phyloP scores from a whole-genome alignment of 2,888 invertebrate species.

The Cataglyphis altisquamis region DNA sequence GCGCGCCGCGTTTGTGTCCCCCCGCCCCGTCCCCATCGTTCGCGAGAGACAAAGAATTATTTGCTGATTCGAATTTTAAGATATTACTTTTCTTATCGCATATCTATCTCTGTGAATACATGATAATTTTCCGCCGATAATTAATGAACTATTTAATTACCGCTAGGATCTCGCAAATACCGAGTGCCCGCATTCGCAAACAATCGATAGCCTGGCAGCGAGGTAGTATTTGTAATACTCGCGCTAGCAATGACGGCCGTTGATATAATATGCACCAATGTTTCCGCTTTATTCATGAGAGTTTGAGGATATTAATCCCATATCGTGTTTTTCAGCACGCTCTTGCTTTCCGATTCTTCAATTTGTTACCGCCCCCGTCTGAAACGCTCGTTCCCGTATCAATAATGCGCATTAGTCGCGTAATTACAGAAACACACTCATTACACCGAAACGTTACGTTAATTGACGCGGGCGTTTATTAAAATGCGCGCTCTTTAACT shows the following conservation, averaged over 20 bases:
- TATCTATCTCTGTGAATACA: background rate
- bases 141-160: slow-evolving; percentile 38
- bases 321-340: slow-evolving; percentile 44
- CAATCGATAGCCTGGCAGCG: slow-evolving; percentile 36
- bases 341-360: slow-evolving; percentile 38
- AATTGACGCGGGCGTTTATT: slow-evolving; percentile 45
- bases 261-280: slow-evolving; percentile 47
- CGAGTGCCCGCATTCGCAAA: slow-evolving; percentile 38
- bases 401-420: slow-evolving; percentile 40
- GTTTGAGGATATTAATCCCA: slow-evolving; percentile 44
- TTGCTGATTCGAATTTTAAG: slow-evolving; percentile 2
- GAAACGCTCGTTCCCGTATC: slow-evolving; percentile 35
- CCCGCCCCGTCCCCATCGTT: background rate
- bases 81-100: slow-evolving; percentile 5
- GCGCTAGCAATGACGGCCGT: slow-evolving; percentile 13
- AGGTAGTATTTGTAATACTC: slow-evolving; percentile 42
- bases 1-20: background rate
- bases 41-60: background rate
- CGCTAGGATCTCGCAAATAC: slow-evolving; percentile 41
- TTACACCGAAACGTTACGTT: slow-evolving; percentile 20
- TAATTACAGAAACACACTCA: slow-evolving; percentile 43
- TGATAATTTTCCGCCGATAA: slow-evolving; percentile 30
- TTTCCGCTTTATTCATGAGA: slow-evolving; percentile 55
- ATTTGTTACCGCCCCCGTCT: slow-evolving; percentile 19
- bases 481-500: slow-evolving; percentile 44